phyloP scores from a whole-genome alignment of 1,140 invertebrate species.

The Saccostrea echinata region DNA sequence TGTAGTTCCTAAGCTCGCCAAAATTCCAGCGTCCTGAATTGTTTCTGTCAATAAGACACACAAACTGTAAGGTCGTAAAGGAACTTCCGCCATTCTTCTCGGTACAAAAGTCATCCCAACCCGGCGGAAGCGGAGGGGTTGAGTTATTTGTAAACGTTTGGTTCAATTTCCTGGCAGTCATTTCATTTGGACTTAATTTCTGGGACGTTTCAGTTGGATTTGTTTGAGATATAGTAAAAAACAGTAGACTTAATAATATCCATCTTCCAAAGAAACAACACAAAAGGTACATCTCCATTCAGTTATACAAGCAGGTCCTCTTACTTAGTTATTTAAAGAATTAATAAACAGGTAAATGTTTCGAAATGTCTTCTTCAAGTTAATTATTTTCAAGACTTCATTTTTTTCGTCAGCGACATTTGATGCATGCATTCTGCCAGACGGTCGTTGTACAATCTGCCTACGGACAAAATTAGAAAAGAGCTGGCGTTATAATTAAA shows the following conservation, averaged over 20 bases:
- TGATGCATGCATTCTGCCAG: neutral
- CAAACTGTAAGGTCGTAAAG: neutral
- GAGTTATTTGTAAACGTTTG: neutral
- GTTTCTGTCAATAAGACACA: constrained; percentile 34
- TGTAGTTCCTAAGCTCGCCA: constrained; percentile 43
- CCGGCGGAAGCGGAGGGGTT: neutral
- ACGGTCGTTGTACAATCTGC: neutral
- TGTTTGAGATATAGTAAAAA: neutral
- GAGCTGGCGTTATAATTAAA: no score
- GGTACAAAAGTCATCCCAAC: constrained; percentile 17
- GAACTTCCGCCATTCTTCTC: neutral
- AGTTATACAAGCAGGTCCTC: no score
- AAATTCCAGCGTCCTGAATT: constrained; percentile 59
- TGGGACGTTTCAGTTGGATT: neutral
- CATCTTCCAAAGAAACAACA: no score
- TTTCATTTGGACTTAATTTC: neutral
- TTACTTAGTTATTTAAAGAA: neutral
- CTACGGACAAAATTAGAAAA: neutral
- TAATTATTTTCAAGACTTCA: neutral
- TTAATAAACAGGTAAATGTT: neutral
- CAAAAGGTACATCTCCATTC: no score
- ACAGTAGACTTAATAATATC: neutral
- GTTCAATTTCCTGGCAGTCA: neutral
- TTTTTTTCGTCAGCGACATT: neutral
- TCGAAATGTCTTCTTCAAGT: neutral